These are phyloP conservation scores for Stenotaenia linearis DNA, from an alignment of 2,888 invertebrate genomes.

Conservation along the genomic window DNA sequence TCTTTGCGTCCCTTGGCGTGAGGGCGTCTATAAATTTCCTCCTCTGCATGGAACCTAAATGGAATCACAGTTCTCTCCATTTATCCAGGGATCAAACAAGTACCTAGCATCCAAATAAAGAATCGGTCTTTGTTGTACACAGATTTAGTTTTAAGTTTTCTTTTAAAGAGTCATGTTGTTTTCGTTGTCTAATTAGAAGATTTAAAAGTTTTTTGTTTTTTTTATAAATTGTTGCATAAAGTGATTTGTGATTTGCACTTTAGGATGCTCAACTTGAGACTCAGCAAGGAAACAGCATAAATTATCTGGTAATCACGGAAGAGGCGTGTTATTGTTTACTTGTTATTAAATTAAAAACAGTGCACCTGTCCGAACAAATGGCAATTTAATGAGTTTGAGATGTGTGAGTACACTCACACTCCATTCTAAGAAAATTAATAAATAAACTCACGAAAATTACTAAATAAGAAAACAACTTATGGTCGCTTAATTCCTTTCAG, in stretches of 20 bases:
- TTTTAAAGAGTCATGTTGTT: not conserved
- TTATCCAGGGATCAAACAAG: constrained; percentile 3
- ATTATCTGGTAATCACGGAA: not conserved
- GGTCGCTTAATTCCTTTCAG: not conserved
- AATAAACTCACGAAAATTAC: no score
- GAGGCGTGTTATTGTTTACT: not conserved
- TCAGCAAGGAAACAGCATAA: not conserved
- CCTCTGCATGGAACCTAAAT: constrained; percentile 16
- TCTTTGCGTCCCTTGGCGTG: constrained; percentile 24
- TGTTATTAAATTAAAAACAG: not conserved
- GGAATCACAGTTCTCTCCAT: not conserved
- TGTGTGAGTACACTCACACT: no score
- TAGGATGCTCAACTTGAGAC: no score
- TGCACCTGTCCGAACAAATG: not conserved
- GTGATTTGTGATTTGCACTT: no score
- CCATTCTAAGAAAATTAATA: no score
- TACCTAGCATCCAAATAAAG: not conserved
- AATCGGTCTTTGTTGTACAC: not conserved
- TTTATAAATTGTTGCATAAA: no score
- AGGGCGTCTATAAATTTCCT: constrained; percentile 20
- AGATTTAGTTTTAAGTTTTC: not conserved
- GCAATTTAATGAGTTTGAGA: not conserved
- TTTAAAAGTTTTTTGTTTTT: no score
- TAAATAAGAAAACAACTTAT: not conserved
- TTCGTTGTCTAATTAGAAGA: not conserved